phyloP scores from a whole-genome alignment of 2,113 vertebrate genomes.

The Caloenas nicobarica region DNA sequence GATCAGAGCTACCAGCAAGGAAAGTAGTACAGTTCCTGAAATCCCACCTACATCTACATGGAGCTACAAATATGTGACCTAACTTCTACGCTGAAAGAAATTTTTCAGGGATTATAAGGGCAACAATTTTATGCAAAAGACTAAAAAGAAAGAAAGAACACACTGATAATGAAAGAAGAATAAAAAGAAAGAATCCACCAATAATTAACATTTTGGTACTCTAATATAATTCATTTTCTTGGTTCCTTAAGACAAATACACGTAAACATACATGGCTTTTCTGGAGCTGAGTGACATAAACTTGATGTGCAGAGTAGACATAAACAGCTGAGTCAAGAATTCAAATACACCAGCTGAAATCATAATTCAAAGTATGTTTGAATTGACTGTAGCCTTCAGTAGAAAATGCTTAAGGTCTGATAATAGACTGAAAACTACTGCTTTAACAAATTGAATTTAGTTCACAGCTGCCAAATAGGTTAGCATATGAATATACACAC shows the following conservation, averaged over 20 bases:
- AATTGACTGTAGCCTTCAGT: background rate
- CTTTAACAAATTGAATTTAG: background rate
- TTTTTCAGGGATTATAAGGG: background rate
- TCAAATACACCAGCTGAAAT: background rate
- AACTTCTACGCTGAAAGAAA: background rate
- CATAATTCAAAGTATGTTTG: background rate
- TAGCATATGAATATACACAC: background rate
- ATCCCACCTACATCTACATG: background rate
- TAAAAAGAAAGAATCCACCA: background rate
- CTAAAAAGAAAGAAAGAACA: background rate
- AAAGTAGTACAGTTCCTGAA: background rate
- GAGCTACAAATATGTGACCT: background rate
- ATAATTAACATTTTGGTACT: background rate
- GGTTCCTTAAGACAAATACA: background rate
- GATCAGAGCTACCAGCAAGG: background rate
- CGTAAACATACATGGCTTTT: background rate
- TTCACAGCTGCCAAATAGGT: background rate
- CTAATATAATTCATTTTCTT: background rate
- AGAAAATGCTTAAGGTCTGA: background rate
- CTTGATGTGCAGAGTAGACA: background rate
- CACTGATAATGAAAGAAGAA: background rate
- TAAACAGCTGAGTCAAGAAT: background rate
- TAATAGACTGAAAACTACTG: background rate
- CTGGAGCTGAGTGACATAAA: background rate
- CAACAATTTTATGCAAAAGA: background rate